Conservation (phyloP, 2,797 vertebrate genomes). For the Propithecus deckenii region DNA sequence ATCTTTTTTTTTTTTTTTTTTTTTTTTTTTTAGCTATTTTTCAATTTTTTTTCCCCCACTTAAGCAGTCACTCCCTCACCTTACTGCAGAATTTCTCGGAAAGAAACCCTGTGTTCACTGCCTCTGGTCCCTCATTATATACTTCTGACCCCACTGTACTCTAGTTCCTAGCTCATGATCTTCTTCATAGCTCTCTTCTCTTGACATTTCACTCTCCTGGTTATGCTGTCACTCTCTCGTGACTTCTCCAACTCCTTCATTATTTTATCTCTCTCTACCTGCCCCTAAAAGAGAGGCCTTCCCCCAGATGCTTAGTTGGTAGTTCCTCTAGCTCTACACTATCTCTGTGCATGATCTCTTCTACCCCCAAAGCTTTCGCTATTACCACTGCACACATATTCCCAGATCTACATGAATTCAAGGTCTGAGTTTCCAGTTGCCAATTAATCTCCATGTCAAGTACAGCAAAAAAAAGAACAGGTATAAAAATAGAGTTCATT, state of each 20-base stretch:
- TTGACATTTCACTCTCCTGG: not conserved
- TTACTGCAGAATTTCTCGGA: not conserved
- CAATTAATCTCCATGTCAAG: not conserved
- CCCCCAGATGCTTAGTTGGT: not conserved
- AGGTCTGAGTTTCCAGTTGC: not conserved
- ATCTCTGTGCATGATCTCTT: not conserved
- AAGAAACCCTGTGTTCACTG: not conserved
- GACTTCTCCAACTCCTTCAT: not conserved
- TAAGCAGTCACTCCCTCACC: not conserved
- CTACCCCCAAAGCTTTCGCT: not conserved
- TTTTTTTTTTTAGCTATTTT: not conserved
- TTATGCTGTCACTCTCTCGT: not conserved
- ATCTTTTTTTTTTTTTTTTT: no score
- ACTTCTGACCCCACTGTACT: not conserved
- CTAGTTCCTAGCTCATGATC: not conserved
- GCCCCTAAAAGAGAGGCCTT: not conserved
- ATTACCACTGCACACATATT: not conserved
- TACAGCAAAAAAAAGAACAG: not conserved
- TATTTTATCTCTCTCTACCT: not conserved
- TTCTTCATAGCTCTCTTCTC: not conserved
- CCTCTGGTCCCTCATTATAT: not conserved
- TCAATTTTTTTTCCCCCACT: not conserved
- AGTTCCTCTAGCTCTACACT: not conserved
- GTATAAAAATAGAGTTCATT: conserved; percentile 6
- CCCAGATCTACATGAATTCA: not conserved